These are phyloP conservation scores for Drosophila serrata DNA, from an alignment of 1,140 invertebrate species.

Conservation along the genomic window DNA sequence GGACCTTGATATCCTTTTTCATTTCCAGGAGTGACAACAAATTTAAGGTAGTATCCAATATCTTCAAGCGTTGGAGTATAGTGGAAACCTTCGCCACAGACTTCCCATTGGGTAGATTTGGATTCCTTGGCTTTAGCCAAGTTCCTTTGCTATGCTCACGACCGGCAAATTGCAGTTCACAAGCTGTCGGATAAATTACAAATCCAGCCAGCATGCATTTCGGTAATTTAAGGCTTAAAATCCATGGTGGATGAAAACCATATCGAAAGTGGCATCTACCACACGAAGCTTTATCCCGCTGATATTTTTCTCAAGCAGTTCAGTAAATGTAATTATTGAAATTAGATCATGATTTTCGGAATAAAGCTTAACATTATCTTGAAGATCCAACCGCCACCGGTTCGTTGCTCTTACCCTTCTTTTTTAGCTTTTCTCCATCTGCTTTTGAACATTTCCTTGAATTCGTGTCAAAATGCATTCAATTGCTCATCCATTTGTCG, in stretches of 20 bases:
- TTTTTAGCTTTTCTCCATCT: slow-evolving; percentile 84
- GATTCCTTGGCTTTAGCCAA: slow-evolving; percentile 88
- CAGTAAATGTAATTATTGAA: slow-evolving; percentile 86
- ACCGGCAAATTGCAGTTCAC: slow-evolving; percentile 87
- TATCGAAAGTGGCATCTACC: slow-evolving; percentile 87
- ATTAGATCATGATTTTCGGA: slow-evolving; percentile 32
- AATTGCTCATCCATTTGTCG: slow-evolving; percentile 88
- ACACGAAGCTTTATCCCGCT: slow-evolving; percentile 86
- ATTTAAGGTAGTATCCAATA: slow-evolving; percentile 89
- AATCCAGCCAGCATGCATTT: slow-evolving; percentile 90
- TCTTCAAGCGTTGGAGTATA: slow-evolving; percentile 87
- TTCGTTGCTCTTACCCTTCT: neutral
- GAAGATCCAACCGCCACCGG: neutral
- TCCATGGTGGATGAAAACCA: slow-evolving; percentile 91
- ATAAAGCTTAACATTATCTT: slow-evolving; percentile 54
- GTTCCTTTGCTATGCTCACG: slow-evolving; percentile 88
- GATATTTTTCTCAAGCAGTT: slow-evolving; percentile 85
- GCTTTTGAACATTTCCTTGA: slow-evolving; percentile 88
- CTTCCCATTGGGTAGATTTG: slow-evolving; percentile 86
- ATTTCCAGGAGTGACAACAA: slow-evolving; percentile 88
- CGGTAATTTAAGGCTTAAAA: slow-evolving; percentile 89
- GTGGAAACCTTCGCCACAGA: slow-evolving; percentile 87
- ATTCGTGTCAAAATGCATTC: slow-evolving; percentile 87
- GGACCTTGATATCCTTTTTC: slow-evolving; percentile 86
- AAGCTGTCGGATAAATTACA: slow-evolving; percentile 89